These are phyloP conservation scores for Paragorgia papillata DNA, from an alignment of 92 coral and sea anemone species.

Conservation along the genomic window DNA sequence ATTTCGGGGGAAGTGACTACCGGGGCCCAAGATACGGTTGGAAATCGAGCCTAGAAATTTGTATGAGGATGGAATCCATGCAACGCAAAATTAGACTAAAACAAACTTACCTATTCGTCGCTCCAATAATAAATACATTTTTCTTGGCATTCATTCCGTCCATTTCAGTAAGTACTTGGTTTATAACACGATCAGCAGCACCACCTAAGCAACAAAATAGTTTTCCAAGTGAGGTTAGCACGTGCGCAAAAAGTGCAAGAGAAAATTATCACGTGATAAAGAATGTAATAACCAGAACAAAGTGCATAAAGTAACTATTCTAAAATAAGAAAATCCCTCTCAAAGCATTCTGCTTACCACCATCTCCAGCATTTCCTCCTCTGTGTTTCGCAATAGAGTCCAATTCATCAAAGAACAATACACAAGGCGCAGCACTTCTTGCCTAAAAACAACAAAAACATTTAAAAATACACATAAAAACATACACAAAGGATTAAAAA, in stretches of 20 bases:
- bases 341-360: constrained; percentile 54
- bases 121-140: constrained; percentile 98
- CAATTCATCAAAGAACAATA: constrained; percentile 98
- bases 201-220: constrained; percentile 62
- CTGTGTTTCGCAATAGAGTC: constrained; percentile 98
- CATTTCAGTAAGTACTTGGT: constrained; percentile 98
- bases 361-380: constrained; percentile 99
- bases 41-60: no score
- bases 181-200: constrained; percentile 99
- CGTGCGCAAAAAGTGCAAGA: background rate
- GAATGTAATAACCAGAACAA: background rate
- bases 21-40: no score
- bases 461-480: no score
- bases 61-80: no score
- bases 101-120: constrained; percentile 79
- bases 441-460: constrained; percentile 58
- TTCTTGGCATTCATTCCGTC: constrained; percentile 99
- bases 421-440: constrained; percentile 99
- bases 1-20: no score
- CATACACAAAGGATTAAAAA: no score
- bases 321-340: no score
- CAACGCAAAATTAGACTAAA: no score
- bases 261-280: background rate
- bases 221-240: no score
- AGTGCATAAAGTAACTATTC: background rate